These are phyloP conservation scores for Drosophila lacteicornis DNA, from an alignment of 1,140 invertebrate species.

Conservation along the genomic window DNA sequence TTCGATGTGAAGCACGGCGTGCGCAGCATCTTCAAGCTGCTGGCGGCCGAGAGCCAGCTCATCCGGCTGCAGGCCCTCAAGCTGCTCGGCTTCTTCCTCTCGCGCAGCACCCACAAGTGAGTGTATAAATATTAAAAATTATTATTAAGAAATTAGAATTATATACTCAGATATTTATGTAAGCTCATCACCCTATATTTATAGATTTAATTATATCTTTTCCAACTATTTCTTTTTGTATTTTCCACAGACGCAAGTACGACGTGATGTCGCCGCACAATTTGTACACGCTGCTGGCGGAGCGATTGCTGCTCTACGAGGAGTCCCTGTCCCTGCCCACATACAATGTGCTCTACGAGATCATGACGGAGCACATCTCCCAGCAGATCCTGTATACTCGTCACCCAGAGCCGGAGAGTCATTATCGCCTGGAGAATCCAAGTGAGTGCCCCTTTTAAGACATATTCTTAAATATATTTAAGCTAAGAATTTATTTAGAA, in stretches of 20 bases:
- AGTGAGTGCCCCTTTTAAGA: constrained; percentile 88
- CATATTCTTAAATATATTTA: neutral
- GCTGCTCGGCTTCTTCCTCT: constrained; percentile 97
- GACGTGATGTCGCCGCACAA: constrained; percentile 99
- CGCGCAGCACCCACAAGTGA: constrained; percentile 97
- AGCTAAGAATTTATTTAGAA: no score
- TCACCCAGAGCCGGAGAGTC: constrained; percentile 97
- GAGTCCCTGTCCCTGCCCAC: constrained; percentile 95
- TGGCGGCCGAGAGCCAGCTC: constrained; percentile 97
- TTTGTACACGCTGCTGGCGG: constrained; percentile 97
- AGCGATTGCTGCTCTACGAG: constrained; percentile 95
- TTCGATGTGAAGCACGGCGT: constrained; percentile 99
- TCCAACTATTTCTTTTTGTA: neutral
- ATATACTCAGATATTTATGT: no score
- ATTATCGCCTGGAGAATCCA: constrained; percentile 98
- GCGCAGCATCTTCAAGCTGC: constrained; percentile 97
- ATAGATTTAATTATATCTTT: neutral
- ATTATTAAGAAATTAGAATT: no score
- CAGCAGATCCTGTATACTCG: constrained; percentile 96
- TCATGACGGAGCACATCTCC: constrained; percentile 98
- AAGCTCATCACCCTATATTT: no score
- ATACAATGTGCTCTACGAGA: constrained; percentile 99
- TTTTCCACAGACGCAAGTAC: constrained; percentile 93
- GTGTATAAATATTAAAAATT: constrained; percentile 41
- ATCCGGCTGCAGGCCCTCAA: constrained; percentile 98